Evolutionary conservation across 2,888 invertebrate species (phyloP).

Genomic region (Syrista parreyssii): DNA sequence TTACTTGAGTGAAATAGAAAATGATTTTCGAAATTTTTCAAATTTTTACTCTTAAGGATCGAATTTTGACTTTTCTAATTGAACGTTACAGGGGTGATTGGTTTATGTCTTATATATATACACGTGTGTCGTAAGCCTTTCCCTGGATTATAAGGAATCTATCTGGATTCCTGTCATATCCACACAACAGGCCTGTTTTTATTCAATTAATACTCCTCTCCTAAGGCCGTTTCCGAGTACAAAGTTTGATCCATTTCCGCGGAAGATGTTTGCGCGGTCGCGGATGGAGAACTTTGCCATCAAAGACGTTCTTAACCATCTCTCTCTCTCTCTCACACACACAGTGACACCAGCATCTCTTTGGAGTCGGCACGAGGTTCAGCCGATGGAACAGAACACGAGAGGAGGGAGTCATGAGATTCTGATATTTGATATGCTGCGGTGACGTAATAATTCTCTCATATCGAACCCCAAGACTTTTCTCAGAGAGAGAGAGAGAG

Average conservation of each 20-base stretch:
- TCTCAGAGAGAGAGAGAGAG: conserved; percentile 6
- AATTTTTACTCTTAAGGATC: background rate
- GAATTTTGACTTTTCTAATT: too few relatives aligned
- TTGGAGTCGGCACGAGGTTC: background rate
- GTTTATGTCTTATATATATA: background rate
- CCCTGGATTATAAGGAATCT: background rate
- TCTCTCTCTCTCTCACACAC: background rate
- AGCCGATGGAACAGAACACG: background rate
- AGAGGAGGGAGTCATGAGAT: background rate
- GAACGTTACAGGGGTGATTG: too few relatives aligned
- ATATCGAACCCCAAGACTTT: conserved; percentile 53
- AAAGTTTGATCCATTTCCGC: conserved; percentile 47
- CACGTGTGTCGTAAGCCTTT: background rate
- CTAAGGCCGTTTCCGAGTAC: conserved; percentile 23
- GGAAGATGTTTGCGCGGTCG: conserved; percentile 40
- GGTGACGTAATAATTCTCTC: conserved; percentile 44
- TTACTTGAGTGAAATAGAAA: background rate
- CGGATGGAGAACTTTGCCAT: conserved; percentile 50
- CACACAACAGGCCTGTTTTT: conserved; percentile 27
- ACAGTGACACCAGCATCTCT: background rate
- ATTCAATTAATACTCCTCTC: conserved; percentile 38
- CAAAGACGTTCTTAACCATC: conserved; percentile 29
- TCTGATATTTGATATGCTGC: conserved; percentile 59
- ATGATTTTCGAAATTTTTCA: background rate
- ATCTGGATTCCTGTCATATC: background rate